Percentiles rank a stretch among this genome's conserved stretches.
These are phyloP conservation scores for Belonocnema kinseyi DNA, from an alignment of 1,140 invertebrate genomes.

Conservation along the genomic window DNA sequence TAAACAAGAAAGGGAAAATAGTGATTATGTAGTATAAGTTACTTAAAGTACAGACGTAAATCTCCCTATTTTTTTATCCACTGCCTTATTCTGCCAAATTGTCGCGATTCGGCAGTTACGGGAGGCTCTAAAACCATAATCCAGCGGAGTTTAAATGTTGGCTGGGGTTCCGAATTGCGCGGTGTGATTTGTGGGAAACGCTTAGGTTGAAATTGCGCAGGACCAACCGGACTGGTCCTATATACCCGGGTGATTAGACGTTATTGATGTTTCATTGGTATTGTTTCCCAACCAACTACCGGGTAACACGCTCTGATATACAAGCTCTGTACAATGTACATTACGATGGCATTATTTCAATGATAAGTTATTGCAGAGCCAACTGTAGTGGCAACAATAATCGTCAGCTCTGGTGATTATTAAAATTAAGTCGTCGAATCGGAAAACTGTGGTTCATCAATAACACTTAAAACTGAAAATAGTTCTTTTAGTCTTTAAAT, in stretches of 20 bases:
- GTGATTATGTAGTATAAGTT: background rate
- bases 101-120: slow-evolving; percentile 14
- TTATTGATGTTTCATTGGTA: slow-evolving; percentile 68
- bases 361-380: background rate
- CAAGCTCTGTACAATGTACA: slow-evolving; percentile 50
- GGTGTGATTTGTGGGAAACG: slow-evolving; percentile 71
- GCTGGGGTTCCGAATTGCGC: slow-evolving; percentile 56
- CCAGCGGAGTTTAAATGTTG: slow-evolving; percentile 61
- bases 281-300: slow-evolving; percentile 54
- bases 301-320: slow-evolving; percentile 56
- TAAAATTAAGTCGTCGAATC: background rate
- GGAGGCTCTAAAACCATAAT: slow-evolving; percentile 52
- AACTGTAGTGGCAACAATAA: background rate
- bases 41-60: background rate
- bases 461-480: background rate
- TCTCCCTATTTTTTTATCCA: background rate
- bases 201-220: slow-evolving; percentile 73
- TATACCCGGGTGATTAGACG: slow-evolving; percentile 66
- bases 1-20: too few species aligned
- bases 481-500: background rate
- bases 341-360: slow-evolving; percentile 42
- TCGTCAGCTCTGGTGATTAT: background rate
- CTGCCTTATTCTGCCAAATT: slow-evolving; percentile 17
- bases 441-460: background rate
- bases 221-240: slow-evolving; percentile 65